These are phyloP conservation scores for Diploptera punctata DNA, from an alignment of 2,888 invertebrate genomes.

Conservation along the genomic window DNA sequence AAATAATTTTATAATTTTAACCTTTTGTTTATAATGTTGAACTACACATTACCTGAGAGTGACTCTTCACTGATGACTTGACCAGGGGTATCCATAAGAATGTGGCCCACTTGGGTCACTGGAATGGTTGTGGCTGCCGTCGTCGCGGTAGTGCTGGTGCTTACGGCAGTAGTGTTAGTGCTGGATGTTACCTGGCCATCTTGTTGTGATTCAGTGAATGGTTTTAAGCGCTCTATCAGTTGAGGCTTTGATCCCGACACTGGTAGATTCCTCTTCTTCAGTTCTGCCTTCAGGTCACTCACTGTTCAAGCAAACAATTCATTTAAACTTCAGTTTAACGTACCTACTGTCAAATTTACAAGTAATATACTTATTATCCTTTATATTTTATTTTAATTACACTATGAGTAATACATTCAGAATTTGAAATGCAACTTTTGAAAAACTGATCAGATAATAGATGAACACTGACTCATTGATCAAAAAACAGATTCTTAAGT, in stretches of 20 bases:
- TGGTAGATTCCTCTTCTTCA: constrained; percentile 91
- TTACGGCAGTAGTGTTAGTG: background rate
- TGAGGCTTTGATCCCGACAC: constrained; percentile 97
- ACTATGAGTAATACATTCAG: no score
- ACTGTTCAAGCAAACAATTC: constrained; percentile 57
- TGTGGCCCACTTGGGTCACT: constrained; percentile 55
- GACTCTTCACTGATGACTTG: constrained; percentile 45
- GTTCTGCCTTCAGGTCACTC: constrained; percentile 91
- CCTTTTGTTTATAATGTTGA: no score
- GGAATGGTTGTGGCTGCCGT: constrained; percentile 34
- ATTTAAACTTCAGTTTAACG: background rate
- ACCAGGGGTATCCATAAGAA: constrained; percentile 55
- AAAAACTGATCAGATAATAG: no score
- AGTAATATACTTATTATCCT: no score
- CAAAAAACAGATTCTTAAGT: no score
- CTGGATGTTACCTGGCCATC: constrained; percentile 19
- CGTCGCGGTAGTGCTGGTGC: constrained; percentile 19
- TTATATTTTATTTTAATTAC: no score
- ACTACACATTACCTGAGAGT: constrained; percentile 45
- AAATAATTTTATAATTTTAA: no score
- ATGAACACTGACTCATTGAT: no score
- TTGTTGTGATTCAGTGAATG: constrained; percentile 45
- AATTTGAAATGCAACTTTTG: no score
- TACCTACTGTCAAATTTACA: no score
- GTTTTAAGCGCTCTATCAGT: constrained; percentile 88